phyloP scores from a whole-genome alignment of 2,888 invertebrate species.

The Chelonus formosanus region DNA sequence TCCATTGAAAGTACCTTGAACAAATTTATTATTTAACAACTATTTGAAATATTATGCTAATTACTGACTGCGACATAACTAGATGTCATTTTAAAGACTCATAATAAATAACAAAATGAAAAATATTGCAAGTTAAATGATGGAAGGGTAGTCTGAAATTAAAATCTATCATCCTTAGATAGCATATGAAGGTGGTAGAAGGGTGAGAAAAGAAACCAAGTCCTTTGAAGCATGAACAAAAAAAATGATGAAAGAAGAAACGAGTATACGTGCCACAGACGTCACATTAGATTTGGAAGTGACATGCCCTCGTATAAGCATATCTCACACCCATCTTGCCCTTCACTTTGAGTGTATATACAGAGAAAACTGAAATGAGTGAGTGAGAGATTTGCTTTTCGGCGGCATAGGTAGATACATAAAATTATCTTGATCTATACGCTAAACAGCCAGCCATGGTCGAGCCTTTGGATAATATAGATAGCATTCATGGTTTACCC shows the following conservation, averaged over 20 bases:
- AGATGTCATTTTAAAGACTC: no score
- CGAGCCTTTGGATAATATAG: slow-evolving; percentile 59
- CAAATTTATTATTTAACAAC: no score
- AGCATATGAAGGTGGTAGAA: slow-evolving; percentile 19
- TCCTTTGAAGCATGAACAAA: slow-evolving; percentile 15
- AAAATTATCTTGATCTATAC: slow-evolving; percentile 63
- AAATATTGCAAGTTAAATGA: no score
- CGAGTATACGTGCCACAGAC: slow-evolving; percentile 59
- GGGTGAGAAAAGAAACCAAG: slow-evolving; percentile 26
- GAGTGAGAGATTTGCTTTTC: slow-evolving; percentile 56
- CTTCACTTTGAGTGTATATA: slow-evolving; percentile 36
- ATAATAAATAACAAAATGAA: no score
- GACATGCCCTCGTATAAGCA: slow-evolving; percentile 52
- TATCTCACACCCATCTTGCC: slow-evolving; percentile 51
- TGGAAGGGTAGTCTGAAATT: no score
- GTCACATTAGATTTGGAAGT: slow-evolving; percentile 63
- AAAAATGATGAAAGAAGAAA: slow-evolving; percentile 16
- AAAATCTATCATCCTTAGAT: no score
- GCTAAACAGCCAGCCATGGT: slow-evolving; percentile 56
- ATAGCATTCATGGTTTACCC: slow-evolving; percentile 56
- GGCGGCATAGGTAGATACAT: slow-evolving; percentile 54
- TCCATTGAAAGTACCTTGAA: background rate
- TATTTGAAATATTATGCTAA: no score
- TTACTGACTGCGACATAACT: no score
- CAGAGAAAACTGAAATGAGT: slow-evolving; percentile 8